Conservation (phyloP, 2,797 vertebrate species). For the Varecia variegata region DNA sequence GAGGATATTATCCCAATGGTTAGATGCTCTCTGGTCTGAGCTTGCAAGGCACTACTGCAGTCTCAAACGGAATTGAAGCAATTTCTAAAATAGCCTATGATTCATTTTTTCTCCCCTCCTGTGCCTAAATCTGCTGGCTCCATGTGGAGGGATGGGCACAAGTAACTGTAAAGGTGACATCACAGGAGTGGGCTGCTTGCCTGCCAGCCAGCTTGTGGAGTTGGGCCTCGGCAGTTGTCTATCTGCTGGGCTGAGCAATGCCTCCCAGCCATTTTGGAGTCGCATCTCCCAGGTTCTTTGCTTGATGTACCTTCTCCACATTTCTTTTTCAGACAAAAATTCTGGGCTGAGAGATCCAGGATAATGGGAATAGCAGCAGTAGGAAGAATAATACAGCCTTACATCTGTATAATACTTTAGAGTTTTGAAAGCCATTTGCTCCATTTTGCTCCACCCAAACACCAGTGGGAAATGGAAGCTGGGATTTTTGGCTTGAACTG, state of each 20-base stretch:
- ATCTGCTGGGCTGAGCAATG: conserved; percentile 21
- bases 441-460: conserved; percentile 60
- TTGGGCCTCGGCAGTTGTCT: not conserved
- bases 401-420: conserved; percentile 76
- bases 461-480: conserved; percentile 59
- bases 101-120: conserved; percentile 73
- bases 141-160: conserved; percentile 63
- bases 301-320: conserved; percentile 51
- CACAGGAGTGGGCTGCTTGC: conserved; percentile 65
- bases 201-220: conserved; percentile 38
- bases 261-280: conserved; percentile 49
- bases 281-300: conserved; percentile 42
- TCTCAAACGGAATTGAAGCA: conserved; percentile 62
- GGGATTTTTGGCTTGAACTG: conserved; percentile 40
- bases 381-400: conserved; percentile 67
- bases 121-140: conserved; percentile 72
- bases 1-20: conserved; percentile 27
- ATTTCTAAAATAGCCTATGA: conserved; percentile 75
- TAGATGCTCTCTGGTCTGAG: conserved; percentile 54
- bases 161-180: conserved; percentile 69
- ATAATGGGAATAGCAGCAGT: conserved; percentile 74
- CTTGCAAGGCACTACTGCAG: conserved; percentile 52
- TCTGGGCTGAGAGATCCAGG: conserved; percentile 52
- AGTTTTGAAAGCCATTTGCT: conserved; percentile 72
- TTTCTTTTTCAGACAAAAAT: conserved; percentile 71